Evolutionary conservation across 2,888 invertebrate genomes (phyloP).

Genomic region (Neoascia interrupta): DNA sequence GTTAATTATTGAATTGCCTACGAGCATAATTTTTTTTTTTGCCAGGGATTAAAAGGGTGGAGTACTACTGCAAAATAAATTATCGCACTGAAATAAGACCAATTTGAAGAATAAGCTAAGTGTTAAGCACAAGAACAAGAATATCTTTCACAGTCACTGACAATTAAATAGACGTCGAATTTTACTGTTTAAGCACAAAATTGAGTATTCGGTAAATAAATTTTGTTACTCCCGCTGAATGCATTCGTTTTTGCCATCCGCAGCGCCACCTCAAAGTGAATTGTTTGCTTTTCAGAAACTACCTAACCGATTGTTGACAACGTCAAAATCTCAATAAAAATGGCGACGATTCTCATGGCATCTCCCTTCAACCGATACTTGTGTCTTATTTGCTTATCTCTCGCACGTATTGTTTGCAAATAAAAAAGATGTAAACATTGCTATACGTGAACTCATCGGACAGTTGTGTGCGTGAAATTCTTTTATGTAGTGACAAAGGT

Average conservation of each 20-base stretch:
- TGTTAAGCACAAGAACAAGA: too few species aligned
- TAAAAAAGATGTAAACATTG: constrained; percentile 68
- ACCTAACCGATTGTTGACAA: constrained; percentile 27
- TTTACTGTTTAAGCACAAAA: too few species aligned
- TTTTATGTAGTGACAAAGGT: constrained; percentile 18
- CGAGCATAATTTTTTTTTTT: too few species aligned
- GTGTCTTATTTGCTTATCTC: constrained; percentile 14
- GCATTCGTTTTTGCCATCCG: neutral
- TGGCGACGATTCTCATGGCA: constrained; percentile 22
- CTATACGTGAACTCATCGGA: constrained; percentile 31
- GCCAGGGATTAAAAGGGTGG: too few species aligned
- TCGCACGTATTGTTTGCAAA: constrained; percentile 66
- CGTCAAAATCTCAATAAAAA: constrained; percentile 8
- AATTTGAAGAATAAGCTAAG: too few species aligned
- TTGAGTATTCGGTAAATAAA: neutral
- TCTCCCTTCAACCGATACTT: constrained; percentile 3
- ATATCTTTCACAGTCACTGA: too few species aligned
- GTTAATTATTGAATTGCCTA: too few species aligned
- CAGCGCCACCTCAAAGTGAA: constrained; percentile 11
- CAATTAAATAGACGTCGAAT: too few species aligned
- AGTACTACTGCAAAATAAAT: too few species aligned
- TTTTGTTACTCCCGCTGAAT: neutral
- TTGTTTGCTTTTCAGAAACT: neutral
- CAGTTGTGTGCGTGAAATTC: constrained; percentile 36
- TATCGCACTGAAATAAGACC: too few species aligned